Evolutionary conservation across 1,140 invertebrate species (phyloP).

Genomic region (Cardiocondyla obscurior): DNA sequence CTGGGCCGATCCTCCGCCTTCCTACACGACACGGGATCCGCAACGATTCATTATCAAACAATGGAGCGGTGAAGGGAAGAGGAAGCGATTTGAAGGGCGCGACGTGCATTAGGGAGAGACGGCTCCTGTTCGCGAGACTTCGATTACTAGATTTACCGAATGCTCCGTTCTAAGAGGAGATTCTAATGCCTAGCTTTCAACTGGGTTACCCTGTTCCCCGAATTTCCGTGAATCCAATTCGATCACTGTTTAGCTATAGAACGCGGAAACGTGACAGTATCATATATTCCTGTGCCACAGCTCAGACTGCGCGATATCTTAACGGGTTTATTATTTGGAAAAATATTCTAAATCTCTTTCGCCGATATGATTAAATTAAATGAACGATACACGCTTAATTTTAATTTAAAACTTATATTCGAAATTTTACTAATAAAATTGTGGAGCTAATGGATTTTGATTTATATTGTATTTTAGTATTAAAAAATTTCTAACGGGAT

Average conservation of each 20-base stretch:
- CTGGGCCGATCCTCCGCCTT: neutral
- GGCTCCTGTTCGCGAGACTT: neutral
- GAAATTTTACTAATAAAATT: no score
- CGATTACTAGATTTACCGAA: constrained; percentile 28
- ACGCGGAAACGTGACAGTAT: neutral
- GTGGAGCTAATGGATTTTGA: no score
- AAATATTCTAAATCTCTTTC: neutral
- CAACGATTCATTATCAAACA: constrained; percentile 17
- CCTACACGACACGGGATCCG: neutral
- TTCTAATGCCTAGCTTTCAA: constrained; percentile 11
- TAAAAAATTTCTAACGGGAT: no score
- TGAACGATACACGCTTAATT: no score
- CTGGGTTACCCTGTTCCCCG: neutral
- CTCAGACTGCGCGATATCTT: neutral
- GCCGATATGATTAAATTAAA: no score
- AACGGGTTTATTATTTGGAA: neutral
- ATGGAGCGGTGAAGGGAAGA: neutral
- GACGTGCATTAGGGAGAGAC: neutral
- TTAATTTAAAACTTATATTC: no score
- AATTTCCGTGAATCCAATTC: neutral
- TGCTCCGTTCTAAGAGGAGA: neutral
- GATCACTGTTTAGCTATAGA: constrained; percentile 3
- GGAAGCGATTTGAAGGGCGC: neutral
- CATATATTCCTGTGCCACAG: neutral
- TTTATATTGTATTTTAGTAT: no score